These are phyloP conservation scores for Mormyrops attenuatus DNA, from an alignment of 2,797 vertebrate genomes.

Conservation along the genomic window DNA sequence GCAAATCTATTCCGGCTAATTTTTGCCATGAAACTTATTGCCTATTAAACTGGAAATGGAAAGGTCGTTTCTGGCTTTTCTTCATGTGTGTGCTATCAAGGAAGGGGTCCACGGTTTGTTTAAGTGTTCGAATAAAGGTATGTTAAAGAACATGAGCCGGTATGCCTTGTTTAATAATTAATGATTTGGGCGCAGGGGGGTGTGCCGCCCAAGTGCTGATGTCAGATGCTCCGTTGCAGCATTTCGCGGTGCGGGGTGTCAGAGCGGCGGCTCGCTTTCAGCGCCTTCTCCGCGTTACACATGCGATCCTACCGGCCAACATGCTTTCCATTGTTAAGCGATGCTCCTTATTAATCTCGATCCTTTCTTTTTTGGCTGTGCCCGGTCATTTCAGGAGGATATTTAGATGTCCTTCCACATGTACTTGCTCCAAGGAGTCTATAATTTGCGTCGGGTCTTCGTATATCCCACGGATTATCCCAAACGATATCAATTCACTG, in stretches of 20 bases:
- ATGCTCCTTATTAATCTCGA: constrained; percentile 52
- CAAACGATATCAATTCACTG: constrained; percentile 84
- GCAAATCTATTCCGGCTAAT: not conserved
- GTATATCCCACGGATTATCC: constrained; percentile 68
- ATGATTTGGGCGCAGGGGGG: constrained; percentile 56
- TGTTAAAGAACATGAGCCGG: constrained; percentile 47
- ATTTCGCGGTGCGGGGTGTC: constrained; percentile 70
- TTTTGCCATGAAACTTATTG: not conserved
- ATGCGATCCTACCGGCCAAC: constrained; percentile 51
- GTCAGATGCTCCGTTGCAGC: constrained; percentile 76
- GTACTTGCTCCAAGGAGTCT: constrained; percentile 92
- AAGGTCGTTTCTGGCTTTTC: not conserved
- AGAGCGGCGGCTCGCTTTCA: constrained; percentile 43
- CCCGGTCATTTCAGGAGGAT: constrained; percentile 60
- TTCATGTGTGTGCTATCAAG: not conserved
- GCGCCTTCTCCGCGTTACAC: constrained; percentile 40
- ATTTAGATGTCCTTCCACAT: constrained; percentile 75
- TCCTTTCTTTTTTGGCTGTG: constrained; percentile 57
- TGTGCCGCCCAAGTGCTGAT: constrained; percentile 78
- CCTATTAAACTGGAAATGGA: not conserved
- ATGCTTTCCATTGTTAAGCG: constrained; percentile 61
- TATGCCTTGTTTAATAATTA: constrained; percentile 58
- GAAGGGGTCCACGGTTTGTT: not conserved
- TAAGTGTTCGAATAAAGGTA: constrained; percentile 10
- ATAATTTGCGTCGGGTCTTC: constrained; percentile 89